These are phyloP conservation scores for Cataglyphis cursor DNA, from an alignment of 2,888 invertebrate species.

Conservation along the genomic window DNA sequence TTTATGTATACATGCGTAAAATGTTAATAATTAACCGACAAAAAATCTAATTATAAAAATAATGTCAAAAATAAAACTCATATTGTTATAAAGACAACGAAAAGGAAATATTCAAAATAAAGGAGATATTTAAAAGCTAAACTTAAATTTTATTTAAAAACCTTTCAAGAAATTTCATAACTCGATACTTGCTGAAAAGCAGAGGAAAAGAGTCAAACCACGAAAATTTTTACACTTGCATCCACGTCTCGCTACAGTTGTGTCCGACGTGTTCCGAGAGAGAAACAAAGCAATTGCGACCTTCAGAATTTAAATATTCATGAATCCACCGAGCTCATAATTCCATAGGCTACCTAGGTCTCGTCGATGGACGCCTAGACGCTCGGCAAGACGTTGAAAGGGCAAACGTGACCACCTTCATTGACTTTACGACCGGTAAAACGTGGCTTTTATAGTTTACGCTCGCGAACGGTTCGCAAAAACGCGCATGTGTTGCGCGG, in stretches of 20 bases:
- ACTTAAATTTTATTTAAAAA: conserved; percentile 28
- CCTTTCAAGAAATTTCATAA: conserved; percentile 4
- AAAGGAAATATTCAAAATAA: background rate
- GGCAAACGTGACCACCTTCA: conserved; percentile 85
- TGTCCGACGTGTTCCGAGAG: conserved; percentile 11
- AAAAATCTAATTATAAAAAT: background rate
- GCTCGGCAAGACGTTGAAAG: conserved; percentile 78
- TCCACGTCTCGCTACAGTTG: conserved; percentile 16
- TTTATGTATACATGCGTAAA: background rate
- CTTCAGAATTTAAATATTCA: conserved; percentile 70
- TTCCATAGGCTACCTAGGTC: conserved; percentile 72
- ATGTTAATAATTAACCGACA: background rate
- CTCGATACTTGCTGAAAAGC: background rate
- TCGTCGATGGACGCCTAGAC: conserved; percentile 75
- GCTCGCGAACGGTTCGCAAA: conserved; percentile 61
- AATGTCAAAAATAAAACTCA: background rate
- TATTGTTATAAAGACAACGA: background rate
- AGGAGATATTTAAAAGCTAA: conserved; percentile 4
- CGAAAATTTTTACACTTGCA: conserved; percentile 11
- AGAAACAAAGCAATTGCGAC: conserved; percentile 36
- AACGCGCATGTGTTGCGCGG: conserved; percentile 41
- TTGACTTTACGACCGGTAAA: conserved; percentile 85
- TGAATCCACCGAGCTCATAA: conserved; percentile 61
- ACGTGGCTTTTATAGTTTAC: conserved; percentile 84
- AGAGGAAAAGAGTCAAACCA: background rate